These are phyloP conservation scores for Sebastes goodei DNA, from an alignment of 2,797 vertebrate species.

Conservation along the genomic window DNA sequence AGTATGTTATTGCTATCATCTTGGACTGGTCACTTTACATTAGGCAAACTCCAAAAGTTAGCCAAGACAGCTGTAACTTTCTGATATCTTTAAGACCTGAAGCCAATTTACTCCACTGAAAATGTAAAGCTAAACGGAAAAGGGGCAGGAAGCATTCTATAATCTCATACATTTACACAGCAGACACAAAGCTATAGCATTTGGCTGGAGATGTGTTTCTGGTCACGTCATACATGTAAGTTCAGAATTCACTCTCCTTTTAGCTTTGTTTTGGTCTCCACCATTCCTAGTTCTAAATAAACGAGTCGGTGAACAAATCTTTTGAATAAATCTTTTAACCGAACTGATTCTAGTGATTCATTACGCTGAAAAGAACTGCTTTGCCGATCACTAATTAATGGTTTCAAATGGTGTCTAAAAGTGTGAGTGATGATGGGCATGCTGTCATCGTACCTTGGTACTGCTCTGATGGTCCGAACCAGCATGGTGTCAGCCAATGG, in stretches of 20 bases:
- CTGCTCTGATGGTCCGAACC: slow-evolving; percentile 58
- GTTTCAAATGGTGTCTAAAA: not conserved
- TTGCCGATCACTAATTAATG: not conserved
- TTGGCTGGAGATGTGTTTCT: not conserved
- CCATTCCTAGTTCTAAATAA: too few species aligned
- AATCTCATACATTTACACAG: not conserved
- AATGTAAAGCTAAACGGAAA: not conserved
- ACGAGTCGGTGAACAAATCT: too few species aligned
- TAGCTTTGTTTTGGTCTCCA: too few species aligned
- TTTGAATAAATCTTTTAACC: too few species aligned
- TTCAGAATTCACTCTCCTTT: too few species aligned
- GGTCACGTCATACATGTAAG: too few species aligned
- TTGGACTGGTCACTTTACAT: not conserved
- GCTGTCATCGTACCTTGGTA: slow-evolving; percentile 69
- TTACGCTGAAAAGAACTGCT: too few species aligned
- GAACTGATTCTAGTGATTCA: too few species aligned
- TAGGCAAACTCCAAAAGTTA: not conserved
- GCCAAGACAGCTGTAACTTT: not conserved
- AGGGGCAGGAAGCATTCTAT: not conserved
- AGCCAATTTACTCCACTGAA: not conserved
- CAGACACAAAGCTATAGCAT: not conserved
- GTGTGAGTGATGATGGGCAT: not conserved
- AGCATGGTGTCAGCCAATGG: slow-evolving; percentile 30
- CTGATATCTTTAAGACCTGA: not conserved
- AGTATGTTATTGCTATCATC: not conserved